These are phyloP conservation scores for Hermetia illucens DNA, from an alignment of 1,140 invertebrate genomes.

Conservation along the genomic window DNA sequence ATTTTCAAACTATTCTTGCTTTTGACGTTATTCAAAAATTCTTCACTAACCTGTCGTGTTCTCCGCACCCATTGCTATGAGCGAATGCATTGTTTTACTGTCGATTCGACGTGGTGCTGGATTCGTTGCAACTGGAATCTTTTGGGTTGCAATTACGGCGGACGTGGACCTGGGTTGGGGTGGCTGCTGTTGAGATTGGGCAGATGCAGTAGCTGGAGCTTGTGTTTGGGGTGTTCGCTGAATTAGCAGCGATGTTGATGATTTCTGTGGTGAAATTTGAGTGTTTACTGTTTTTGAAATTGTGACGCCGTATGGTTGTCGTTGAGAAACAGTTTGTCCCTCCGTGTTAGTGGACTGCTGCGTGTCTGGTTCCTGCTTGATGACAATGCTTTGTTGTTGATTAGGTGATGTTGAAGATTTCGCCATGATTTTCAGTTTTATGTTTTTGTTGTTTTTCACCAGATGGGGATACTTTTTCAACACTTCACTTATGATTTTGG, in stretches of 20 bases:
- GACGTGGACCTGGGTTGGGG: conserved; percentile 3
- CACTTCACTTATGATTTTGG: conserved; percentile 74
- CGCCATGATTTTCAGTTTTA: conserved; percentile 68
- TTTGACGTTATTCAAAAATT: too few relatives aligned
- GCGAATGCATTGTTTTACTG: conserved; percentile 30
- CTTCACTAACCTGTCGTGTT: conserved; percentile 33
- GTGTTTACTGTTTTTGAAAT: not conserved
- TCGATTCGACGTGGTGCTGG: conserved; percentile 29
- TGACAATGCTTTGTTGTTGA: conserved; percentile 17
- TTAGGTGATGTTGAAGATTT: conserved; percentile 24
- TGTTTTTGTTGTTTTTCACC: conserved; percentile 73
- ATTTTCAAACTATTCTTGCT: too few relatives aligned
- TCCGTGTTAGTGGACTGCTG: conserved; percentile 18
- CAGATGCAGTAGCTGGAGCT: not conserved
- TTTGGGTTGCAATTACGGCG: conserved; percentile 31
- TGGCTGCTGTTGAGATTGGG: not conserved
- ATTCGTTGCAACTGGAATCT: too few relatives aligned
- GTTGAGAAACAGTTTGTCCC: conserved; percentile 13
- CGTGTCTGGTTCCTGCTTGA: conserved; percentile 11
- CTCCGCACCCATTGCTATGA: conserved; percentile 35
- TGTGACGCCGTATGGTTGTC: conserved; percentile 31
- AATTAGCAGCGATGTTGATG: conserved; percentile 1
- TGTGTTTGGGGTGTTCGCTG: conserved; percentile 6
- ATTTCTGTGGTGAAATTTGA: conserved; percentile 12
- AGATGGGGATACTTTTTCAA: conserved; percentile 77